Conservation (phyloP, 2,888 invertebrate species). For the Pandemis cinnamomeana region DNA sequence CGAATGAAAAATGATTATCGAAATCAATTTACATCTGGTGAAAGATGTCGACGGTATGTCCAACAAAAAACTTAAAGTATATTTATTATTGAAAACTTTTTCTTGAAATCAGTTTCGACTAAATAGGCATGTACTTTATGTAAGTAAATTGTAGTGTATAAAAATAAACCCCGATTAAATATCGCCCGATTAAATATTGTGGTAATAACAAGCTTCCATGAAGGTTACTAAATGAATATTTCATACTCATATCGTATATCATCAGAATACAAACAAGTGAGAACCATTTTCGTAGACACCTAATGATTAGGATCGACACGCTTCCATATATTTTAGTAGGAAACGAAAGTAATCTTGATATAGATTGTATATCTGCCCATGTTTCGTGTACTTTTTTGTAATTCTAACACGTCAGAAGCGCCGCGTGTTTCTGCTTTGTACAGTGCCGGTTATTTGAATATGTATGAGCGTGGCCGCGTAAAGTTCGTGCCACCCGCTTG, state of each 20-base stretch:
- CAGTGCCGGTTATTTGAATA: conserved; percentile 77
- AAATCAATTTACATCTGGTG: no score
- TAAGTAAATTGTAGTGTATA: not conserved
- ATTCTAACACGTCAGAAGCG: conserved; percentile 75
- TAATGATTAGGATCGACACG: conserved; percentile 43
- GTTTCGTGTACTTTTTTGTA: conserved; percentile 70
- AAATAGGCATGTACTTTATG: not conserved
- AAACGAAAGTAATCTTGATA: conserved; percentile 49
- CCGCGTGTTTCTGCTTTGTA: conserved; percentile 78
- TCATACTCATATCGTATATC: conserved; percentile 31
- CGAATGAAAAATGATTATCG: no score
- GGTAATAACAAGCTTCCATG: not conserved
- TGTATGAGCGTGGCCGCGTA: conserved; percentile 73
- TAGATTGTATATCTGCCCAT: conserved; percentile 68
- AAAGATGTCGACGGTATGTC: no score
- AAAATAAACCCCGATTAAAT: not conserved
- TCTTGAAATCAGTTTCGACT: no score
- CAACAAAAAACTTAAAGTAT: no score
- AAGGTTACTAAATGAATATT: conserved; percentile 10
- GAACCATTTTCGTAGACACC: conserved; percentile 46
- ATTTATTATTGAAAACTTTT: no score
- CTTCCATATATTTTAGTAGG: conserved; percentile 38
- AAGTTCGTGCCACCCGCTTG: conserved; percentile 71
- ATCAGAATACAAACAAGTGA: conserved; percentile 46
- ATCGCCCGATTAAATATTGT: no score